These are phyloP conservation scores for Euwallacea fornicatus DNA, from an alignment of 1,140 invertebrate species.

Conservation along the genomic window DNA sequence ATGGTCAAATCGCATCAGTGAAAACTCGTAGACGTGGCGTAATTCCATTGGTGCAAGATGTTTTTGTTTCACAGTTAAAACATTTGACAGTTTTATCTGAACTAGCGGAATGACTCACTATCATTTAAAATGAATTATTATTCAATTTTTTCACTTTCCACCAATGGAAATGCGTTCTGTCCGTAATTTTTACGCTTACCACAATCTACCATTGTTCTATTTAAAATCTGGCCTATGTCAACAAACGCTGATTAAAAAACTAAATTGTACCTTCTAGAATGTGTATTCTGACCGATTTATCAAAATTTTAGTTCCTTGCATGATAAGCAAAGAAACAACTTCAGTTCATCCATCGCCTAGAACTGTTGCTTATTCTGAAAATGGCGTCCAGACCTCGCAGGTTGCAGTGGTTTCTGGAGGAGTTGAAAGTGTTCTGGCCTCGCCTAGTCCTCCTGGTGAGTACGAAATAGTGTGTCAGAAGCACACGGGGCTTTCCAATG, in stretches of 20 bases:
- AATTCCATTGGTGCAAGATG: not conserved
- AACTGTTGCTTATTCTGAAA: slow-evolving; percentile 23
- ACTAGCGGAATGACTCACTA: too few species aligned
- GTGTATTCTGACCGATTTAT: too few species aligned
- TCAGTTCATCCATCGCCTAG: slow-evolving; percentile 37
- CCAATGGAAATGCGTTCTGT: too few species aligned
- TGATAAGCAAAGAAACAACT: slow-evolving; percentile 26
- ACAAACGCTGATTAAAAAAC: too few species aligned
- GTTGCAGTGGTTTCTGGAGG: slow-evolving; percentile 52
- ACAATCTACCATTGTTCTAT: too few species aligned
- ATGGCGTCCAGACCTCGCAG: slow-evolving; percentile 41
- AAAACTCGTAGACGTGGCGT: not conserved
- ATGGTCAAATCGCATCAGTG: too few species aligned
- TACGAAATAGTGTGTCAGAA: too few species aligned
- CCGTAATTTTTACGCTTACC: too few species aligned
- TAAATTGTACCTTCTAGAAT: too few species aligned
- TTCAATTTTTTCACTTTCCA: not conserved
- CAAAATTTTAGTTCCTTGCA: slow-evolving; percentile 30
- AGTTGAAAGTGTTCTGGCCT: slow-evolving; percentile 55
- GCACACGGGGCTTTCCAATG: not conserved
- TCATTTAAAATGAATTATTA: not conserved
- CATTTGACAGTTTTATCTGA: too few species aligned
- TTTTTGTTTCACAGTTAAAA: too few species aligned
- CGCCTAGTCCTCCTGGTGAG: slow-evolving; percentile 61
- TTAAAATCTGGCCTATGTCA: too few species aligned